These are phyloP conservation scores for Chiloscyllium plagiosum DNA, from an alignment of 2,113 vertebrate species.

Conservation along the genomic window DNA sequence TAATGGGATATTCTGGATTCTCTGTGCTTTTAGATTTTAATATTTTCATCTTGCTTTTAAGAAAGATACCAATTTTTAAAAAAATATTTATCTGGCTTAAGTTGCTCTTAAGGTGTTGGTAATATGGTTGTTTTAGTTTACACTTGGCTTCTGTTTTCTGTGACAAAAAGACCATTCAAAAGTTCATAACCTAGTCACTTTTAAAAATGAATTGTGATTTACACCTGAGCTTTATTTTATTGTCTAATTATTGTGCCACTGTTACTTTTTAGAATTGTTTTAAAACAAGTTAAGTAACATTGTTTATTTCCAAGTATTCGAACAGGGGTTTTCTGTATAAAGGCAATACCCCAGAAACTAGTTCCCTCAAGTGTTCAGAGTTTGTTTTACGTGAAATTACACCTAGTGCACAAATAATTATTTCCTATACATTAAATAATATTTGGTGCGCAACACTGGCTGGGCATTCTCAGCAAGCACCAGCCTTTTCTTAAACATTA, in stretches of 20 bases:
- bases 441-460: neutral
- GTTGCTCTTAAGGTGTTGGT: neutral
- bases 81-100: neutral
- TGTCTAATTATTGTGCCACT: neutral
- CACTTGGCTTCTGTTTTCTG: neutral
- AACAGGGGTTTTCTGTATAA: neutral
- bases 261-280: neutral
- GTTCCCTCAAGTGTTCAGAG: neutral
- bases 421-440: neutral
- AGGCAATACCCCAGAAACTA: neutral
- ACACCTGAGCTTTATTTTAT: neutral
- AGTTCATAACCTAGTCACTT: neutral
- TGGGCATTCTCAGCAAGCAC: neutral
- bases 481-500: neutral
- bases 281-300: neutral
- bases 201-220: neutral
- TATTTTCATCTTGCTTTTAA: neutral
- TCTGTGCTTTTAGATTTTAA: neutral
- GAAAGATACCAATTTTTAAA: neutral
- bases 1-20: neutral
- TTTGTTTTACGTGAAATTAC: neutral
- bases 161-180: neutral
- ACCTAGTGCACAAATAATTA: neutral
- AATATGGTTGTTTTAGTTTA: neutral
- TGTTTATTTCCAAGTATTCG: neutral